Conservation (phyloP, 2,888 invertebrate species). For the Apodemia duryi region DNA sequence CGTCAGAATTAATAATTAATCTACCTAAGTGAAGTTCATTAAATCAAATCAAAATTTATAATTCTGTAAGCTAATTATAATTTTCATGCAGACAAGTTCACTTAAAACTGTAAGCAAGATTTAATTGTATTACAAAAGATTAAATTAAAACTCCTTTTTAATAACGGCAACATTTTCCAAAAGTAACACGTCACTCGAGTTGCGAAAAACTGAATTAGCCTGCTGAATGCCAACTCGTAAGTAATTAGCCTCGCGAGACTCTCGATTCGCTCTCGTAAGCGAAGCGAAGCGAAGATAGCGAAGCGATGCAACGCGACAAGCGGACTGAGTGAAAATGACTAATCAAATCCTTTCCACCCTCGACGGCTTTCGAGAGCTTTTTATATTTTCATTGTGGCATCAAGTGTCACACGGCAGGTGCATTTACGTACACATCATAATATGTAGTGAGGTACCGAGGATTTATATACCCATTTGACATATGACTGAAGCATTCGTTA, state of each 20-base stretch:
- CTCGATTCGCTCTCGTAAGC: conserved; percentile 73
- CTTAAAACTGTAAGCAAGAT: conserved; percentile 23
- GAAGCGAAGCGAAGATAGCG: conserved; percentile 72
- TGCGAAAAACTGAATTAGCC: conserved; percentile 72
- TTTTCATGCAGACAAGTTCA: neutral
- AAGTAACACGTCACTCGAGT: conserved; percentile 56
- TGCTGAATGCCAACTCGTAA: conserved; percentile 74
- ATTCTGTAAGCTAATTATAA: conserved; percentile 16
- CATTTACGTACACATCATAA: conserved; percentile 38
- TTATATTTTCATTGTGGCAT: conserved; percentile 73
- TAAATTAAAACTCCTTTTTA: conserved; percentile 31
- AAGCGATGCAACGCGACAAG: conserved; percentile 55
- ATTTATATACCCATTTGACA: neutral
- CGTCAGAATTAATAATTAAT: no score
- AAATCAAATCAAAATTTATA: no score
- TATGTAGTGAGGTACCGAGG: neutral
- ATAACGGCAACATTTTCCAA: conserved; percentile 37
- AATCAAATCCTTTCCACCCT: conserved; percentile 77
- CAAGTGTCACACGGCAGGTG: conserved; percentile 63
- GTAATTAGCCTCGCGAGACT: conserved; percentile 78
- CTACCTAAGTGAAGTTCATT: no score
- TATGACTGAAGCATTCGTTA: neutral
- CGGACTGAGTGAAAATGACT: conserved; percentile 72
- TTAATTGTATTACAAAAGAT: conserved; percentile 30
- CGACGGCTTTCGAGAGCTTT: conserved; percentile 65